Evolutionary conservation across 2,888 invertebrate genomes (phyloP).

Genomic region (Mamestra brassicae): DNA sequence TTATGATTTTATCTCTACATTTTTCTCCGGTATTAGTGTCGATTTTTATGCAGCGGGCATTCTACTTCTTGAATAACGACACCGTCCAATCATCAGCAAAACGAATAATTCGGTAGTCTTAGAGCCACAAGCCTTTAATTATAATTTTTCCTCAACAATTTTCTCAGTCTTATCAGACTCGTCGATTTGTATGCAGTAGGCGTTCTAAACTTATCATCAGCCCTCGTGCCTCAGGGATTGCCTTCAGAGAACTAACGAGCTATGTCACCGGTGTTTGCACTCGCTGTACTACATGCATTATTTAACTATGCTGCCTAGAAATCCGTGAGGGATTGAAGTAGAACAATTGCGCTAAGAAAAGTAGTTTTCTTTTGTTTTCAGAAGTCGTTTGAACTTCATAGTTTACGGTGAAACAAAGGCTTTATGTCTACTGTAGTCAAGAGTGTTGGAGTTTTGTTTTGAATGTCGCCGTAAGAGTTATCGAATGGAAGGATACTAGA

Average conservation of each 20-base stretch:
- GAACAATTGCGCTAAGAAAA: conserved; percentile 16
- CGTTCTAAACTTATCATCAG: conserved; percentile 9
- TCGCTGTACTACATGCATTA: conserved; percentile 46
- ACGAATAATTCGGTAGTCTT: not conserved
- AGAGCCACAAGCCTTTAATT: not conserved
- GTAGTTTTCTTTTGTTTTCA: conserved; percentile 40
- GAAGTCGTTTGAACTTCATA: conserved; percentile 9
- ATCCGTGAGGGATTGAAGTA: conserved; percentile 13
- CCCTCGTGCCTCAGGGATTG: conserved; percentile 33
- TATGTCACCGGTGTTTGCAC: conserved; percentile 33
- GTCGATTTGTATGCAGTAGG: conserved; percentile 12
- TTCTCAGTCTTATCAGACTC: not conserved
- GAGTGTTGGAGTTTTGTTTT: not conserved
- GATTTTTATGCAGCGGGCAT: conserved; percentile 14
- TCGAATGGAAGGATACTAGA: not conserved
- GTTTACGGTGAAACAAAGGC: not conserved
- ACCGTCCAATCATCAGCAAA: not conserved
- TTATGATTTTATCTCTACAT: not conserved
- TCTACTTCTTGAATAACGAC: not conserved
- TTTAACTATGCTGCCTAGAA: conserved; percentile 34
- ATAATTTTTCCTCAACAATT: not conserved
- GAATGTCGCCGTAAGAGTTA: not conserved
- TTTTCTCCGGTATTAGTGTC: not conserved
- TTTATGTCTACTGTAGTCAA: conserved; percentile 1
- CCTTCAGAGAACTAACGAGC: conserved; percentile 47